Evolutionary conservation across 2,113 vertebrate genomes (phyloP).

Genomic region (Crocuta crocuta): DNA sequence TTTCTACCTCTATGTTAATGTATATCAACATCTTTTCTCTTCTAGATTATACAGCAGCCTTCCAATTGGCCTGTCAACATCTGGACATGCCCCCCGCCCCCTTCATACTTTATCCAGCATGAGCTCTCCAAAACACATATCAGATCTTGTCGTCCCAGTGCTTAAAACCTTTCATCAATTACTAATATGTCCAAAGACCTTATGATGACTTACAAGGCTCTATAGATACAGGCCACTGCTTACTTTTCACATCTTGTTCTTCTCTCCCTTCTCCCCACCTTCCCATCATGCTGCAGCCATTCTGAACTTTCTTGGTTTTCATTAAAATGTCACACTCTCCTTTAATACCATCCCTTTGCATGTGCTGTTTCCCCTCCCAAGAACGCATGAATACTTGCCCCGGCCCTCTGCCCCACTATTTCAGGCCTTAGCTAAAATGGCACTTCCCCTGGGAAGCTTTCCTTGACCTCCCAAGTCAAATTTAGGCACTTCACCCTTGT

Average conservation of each 20-base stretch:
- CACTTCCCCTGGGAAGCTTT: slow-evolving; percentile 18
- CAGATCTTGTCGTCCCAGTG: neutral
- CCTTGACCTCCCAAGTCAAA: neutral
- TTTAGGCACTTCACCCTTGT: neutral
- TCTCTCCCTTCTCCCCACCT: neutral
- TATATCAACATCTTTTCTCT: neutral
- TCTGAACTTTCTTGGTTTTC: neutral
- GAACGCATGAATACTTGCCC: neutral
- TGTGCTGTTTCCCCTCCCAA: neutral
- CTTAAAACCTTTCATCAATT: neutral
- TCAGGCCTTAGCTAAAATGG: neutral
- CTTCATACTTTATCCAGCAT: neutral
- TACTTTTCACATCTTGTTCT: neutral
- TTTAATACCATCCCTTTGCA: neutral
- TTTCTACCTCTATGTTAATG: neutral
- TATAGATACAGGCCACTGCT: neutral
- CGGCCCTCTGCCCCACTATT: neutral
- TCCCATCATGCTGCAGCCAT: neutral
- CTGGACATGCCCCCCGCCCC: neutral
- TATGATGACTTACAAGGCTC: neutral
- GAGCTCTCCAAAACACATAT: neutral
- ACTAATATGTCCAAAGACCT: neutral
- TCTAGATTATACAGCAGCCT: neutral
- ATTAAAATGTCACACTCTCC: neutral
- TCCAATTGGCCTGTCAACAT: neutral